Percentiles rank a stretch among this genome's conserved stretches.
Conservation (phyloP, 2,888 invertebrate species). For the Eupeodes luniger region DNA sequence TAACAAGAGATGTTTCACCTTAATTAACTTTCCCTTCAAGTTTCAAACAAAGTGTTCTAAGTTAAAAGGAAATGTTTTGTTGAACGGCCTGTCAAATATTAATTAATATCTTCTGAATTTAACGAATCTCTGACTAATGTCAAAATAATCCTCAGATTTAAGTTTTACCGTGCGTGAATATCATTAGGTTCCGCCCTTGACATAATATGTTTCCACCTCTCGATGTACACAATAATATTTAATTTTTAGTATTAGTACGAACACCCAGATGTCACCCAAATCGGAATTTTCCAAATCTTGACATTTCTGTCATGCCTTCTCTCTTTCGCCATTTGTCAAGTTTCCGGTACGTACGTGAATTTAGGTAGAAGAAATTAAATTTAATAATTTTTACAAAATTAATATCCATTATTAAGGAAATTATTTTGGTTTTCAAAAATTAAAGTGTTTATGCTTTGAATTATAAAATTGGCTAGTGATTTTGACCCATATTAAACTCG, state of each 20-base stretch:
- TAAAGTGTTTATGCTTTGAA: constrained; percentile 48
- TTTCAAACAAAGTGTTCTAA: too few species aligned
- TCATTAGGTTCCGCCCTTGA: not conserved
- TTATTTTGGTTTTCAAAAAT: constrained; percentile 42
- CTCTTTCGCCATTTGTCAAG: constrained; percentile 84
- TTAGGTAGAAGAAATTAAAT: constrained; percentile 77
- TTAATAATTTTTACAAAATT: constrained; percentile 48
- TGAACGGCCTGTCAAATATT: too few species aligned
- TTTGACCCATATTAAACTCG: constrained; percentile 63
- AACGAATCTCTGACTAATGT: too few species aligned
- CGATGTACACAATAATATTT: not conserved
- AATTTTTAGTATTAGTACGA: not conserved
- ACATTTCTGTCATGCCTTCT: constrained; percentile 78
- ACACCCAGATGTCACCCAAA: constrained; percentile 33
- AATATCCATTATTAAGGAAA: constrained; percentile 64
- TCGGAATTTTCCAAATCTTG: constrained; percentile 43
- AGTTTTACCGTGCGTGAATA: too few species aligned
- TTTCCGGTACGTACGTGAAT: constrained; percentile 84
- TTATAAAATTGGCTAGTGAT: constrained; percentile 72
- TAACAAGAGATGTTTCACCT: too few species aligned
- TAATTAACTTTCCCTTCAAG: too few species aligned
- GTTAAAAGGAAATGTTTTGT: too few species aligned
- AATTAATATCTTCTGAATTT: too few species aligned
- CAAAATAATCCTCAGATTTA: too few species aligned
- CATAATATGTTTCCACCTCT: too few species aligned